Evolutionary conservation across 2,113 vertebrate genomes (phyloP).

Genomic region (Tenebrosternarchus preto): DNA sequence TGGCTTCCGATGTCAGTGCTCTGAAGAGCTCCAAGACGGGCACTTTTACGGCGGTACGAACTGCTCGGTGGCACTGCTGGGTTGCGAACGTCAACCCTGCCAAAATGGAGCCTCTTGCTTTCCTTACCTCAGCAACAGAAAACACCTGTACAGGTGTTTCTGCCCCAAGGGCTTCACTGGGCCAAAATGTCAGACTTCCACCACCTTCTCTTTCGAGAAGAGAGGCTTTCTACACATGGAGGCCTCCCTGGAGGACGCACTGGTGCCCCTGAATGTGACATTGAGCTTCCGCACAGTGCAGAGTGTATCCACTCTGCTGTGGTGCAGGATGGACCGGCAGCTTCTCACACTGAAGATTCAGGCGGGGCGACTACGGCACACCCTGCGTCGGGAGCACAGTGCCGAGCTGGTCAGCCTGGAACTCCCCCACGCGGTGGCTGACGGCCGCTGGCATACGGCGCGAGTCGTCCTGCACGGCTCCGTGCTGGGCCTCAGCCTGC

Average conservation of each 20-base stretch:
- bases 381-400: slow-evolving; percentile 64
- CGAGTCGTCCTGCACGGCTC: slow-evolving; percentile 75
- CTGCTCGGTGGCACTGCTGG: slow-evolving; percentile 80
- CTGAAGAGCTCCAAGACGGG: slow-evolving; percentile 67
- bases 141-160: slow-evolving; percentile 76
- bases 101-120: slow-evolving; percentile 81
- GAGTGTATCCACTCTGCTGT: slow-evolving; percentile 72
- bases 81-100: slow-evolving; percentile 79
- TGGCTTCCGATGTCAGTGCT: slow-evolving; percentile 83
- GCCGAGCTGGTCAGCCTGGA: slow-evolving; percentile 66
- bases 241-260: slow-evolving; percentile 49
- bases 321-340: slow-evolving; percentile 65
- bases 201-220: slow-evolving; percentile 83
- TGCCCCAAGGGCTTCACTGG: slow-evolving; percentile 81
- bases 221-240: slow-evolving; percentile 76
- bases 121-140: slow-evolving; percentile 73
- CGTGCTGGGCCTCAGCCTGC: slow-evolving; percentile 75
- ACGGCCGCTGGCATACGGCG: slow-evolving; percentile 82
- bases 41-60: slow-evolving; percentile 81
- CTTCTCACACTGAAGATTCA: slow-evolving; percentile 77
- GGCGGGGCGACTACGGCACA: slow-evolving; percentile 73
- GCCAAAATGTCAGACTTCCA: slow-evolving; percentile 74
- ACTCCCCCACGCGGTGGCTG: slow-evolving; percentile 73
- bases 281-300: slow-evolving; percentile 83
- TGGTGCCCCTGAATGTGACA: slow-evolving; percentile 70